phyloP scores from a whole-genome alignment of 2,888 invertebrate species.

The Ormyrus rosae region DNA sequence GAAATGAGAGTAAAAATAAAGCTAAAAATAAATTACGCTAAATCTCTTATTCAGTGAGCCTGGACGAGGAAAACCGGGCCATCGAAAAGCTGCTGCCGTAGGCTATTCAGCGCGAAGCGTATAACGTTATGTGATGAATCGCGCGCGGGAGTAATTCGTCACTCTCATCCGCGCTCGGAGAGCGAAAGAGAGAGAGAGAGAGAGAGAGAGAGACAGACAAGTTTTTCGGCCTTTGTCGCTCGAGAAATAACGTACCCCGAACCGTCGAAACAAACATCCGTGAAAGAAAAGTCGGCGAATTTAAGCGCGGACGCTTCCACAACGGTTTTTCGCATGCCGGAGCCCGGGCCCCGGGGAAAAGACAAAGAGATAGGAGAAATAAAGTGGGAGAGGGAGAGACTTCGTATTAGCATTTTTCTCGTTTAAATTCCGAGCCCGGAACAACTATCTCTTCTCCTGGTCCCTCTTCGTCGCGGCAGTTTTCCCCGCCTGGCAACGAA shows the following conservation, averaged over 20 bases:
- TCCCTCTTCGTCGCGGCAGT: slow-evolving; percentile 1
- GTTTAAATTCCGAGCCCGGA: slow-evolving; percentile 49
- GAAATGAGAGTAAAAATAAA: background rate
- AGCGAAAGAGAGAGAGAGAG: no score
- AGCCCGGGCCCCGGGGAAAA: slow-evolving; percentile 22
- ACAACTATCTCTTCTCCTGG: slow-evolving; percentile 9
- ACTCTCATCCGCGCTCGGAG: background rate
- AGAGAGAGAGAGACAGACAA: background rate
- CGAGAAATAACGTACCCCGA: background rate
- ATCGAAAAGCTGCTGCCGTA: background rate
- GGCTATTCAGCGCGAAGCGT: background rate
- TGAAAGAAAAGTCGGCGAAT: background rate
- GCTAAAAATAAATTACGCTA: slow-evolving; percentile 6
- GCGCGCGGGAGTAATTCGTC: slow-evolving; percentile 21
- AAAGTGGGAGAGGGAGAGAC: slow-evolving; percentile 34
- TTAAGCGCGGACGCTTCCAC: slow-evolving; percentile 28
- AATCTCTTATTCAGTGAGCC: slow-evolving; percentile 1
- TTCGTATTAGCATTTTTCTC: slow-evolving; percentile 41
- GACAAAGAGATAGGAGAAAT: slow-evolving; percentile 25
- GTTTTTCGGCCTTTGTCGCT: slow-evolving; percentile 35
- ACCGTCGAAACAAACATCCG: no score
- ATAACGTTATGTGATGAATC: background rate
- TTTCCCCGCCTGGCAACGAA: background rate
- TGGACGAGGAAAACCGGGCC: slow-evolving; percentile 11
- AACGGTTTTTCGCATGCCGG: slow-evolving; percentile 29